phyloP scores from a whole-genome alignment of 2,797 vertebrate genomes.

The Hypotaenidia philippensis region DNA sequence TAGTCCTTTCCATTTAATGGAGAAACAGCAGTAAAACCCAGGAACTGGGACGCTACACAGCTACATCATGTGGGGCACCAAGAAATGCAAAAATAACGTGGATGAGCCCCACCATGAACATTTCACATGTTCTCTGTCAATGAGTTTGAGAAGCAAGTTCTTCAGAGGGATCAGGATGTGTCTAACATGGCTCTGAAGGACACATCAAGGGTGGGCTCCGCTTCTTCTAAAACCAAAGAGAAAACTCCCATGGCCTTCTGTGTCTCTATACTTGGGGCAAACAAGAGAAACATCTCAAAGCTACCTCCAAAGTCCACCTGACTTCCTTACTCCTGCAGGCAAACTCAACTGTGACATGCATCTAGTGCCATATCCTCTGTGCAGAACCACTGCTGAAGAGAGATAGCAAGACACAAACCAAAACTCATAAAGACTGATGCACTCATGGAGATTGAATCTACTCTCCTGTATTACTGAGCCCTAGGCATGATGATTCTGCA shows the following conservation, averaged over 20 bases:
- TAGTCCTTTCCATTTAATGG: not conserved
- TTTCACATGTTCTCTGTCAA: fast-evolving
- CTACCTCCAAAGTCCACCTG: fast-evolving
- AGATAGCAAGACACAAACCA: not conserved
- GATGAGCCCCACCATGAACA: fast-evolving
- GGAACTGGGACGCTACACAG: not conserved
- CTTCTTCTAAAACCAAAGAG: not conserved
- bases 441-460: too few relatives aligned
- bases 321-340: not conserved
- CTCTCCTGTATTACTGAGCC: not conserved
- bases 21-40: not conserved
- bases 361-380: fast-evolving
- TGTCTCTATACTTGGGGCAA: not conserved
- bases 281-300: not conserved
- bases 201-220: not conserved
- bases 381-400: not conserved
- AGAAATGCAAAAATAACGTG: fast-evolving
- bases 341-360: fast-evolving
- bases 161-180: not conserved
- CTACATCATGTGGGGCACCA: not conserved
- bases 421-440: not conserved
- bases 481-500: fast-evolving
- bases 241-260: not conserved
- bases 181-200: not conserved
- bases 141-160: not conserved